Conservation (phyloP, 2,888 invertebrate species). For the Nowickia ferox region DNA sequence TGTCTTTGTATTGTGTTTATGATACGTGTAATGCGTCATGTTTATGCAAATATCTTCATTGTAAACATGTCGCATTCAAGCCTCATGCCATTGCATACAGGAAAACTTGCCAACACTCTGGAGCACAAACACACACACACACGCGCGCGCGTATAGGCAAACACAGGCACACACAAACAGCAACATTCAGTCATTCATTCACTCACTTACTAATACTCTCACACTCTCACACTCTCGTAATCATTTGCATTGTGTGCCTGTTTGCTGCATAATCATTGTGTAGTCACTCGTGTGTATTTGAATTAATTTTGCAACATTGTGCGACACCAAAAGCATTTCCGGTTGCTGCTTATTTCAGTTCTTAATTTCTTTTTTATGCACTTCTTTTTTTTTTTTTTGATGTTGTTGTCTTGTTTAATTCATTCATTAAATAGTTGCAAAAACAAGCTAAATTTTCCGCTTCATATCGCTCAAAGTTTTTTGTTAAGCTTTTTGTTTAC, state of each 20-base stretch:
- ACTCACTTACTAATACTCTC: neutral
- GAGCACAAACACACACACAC: neutral
- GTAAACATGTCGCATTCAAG: slow-evolving; percentile 53
- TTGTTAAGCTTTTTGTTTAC: neutral
- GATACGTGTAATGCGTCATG: slow-evolving; percentile 72
- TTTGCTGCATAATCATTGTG: slow-evolving; percentile 59
- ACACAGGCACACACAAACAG: neutral
- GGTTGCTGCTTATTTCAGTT: slow-evolving; percentile 43
- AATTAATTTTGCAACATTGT: slow-evolving; percentile 61
- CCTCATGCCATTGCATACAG: slow-evolving; percentile 23
- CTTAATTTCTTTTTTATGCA: neutral
- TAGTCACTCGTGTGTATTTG: slow-evolving; percentile 64
- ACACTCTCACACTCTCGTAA: neutral
- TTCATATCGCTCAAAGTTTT: slow-evolving; percentile 53
- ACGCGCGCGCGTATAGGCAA: neutral
- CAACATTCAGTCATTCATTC: neutral
- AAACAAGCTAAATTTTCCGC: slow-evolving; percentile 46
- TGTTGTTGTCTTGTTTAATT: slow-evolving; percentile 22
- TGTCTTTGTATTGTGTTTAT: slow-evolving; percentile 66
- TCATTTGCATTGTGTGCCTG: slow-evolving; percentile 34
- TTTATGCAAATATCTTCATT: slow-evolving; percentile 70
- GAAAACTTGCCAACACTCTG: slow-evolving; percentile 22
- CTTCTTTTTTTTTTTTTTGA: neutral
- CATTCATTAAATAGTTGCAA: slow-evolving; percentile 24
- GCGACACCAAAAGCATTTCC: slow-evolving; percentile 59